A percentile compares a stretch with the other conserved stretches of the same genome.
Conservation (phyloP, 2,113 vertebrate genomes). For the Xiphias gladius region DNA sequence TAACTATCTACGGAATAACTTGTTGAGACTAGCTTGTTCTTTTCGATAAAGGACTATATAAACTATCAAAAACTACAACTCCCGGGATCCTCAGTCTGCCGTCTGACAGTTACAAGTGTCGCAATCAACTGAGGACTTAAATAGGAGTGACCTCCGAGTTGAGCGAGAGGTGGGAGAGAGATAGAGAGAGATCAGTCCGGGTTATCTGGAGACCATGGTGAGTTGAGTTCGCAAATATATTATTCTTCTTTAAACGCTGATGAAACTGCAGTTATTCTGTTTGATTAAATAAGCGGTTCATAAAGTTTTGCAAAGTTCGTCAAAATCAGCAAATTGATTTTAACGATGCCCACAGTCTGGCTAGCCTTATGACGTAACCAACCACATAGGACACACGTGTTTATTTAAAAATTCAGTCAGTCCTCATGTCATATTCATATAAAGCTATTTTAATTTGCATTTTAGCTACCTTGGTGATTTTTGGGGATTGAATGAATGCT, state of each 20-base stretch:
- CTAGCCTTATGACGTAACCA: neutral
- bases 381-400: neutral
- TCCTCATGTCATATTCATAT: neutral
- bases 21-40: neutral
- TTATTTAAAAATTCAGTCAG: neutral
- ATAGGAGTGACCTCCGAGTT: conserved; percentile 68
- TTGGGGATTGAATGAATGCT: neutral
- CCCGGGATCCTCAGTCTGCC: conserved; percentile 12
- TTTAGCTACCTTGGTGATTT: neutral
- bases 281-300: neutral
- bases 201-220: conserved; percentile 70
- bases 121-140: conserved; percentile 42
- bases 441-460: neutral
- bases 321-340: neutral
- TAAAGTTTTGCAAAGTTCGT: neutral
- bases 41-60: neutral
- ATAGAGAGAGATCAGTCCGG: conserved; percentile 1
- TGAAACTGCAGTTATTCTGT: neutral
- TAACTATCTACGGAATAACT: neutral
- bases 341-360: neutral
- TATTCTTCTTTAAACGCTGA: neutral
- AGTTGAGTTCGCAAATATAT: neutral
- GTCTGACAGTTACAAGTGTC: conserved; percentile 34
- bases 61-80: conserved; percentile 59
- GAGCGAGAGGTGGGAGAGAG: conserved; percentile 24